A percentile compares a stretch with the other conserved stretches of the same genome.
Evolutionary conservation across 2,797 vertebrate species (phyloP).

Genomic region (Macropodus opercularis): DNA sequence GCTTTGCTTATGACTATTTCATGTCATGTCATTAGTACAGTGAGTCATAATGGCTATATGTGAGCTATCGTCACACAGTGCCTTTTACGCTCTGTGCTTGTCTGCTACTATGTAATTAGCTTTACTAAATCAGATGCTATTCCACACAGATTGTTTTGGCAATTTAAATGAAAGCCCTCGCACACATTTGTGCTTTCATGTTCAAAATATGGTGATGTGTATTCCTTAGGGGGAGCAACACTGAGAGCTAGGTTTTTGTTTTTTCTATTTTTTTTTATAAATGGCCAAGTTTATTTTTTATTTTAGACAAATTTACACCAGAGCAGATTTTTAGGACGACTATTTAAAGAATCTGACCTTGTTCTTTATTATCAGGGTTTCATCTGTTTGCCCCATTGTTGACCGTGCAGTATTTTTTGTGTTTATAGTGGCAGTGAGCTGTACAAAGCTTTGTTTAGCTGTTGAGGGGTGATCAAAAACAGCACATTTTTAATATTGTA

Average conservation of each 20-base stretch:
- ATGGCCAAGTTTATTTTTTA: too few relatives aligned
- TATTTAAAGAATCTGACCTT: too few relatives aligned
- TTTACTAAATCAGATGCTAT: slow-evolving; percentile 46
- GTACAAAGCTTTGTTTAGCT: slow-evolving; percentile 21
- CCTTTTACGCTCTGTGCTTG: slow-evolving; percentile 22
- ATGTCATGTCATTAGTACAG: slow-evolving; percentile 4
- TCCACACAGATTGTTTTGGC: slow-evolving; percentile 43
- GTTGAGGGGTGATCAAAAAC: slow-evolving; percentile 16
- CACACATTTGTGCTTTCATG: slow-evolving; percentile 30
- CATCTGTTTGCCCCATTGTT: neutral
- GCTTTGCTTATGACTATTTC: slow-evolving; percentile 2
- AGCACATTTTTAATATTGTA: too few relatives aligned
- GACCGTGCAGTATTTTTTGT: too few relatives aligned
- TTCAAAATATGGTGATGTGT: slow-evolving; percentile 16
- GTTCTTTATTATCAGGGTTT: slow-evolving; percentile 6
- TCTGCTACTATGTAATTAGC: slow-evolving; percentile 47
- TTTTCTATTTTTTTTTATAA: neutral
- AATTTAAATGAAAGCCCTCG: slow-evolving; percentile 32
- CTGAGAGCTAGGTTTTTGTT: too few relatives aligned
- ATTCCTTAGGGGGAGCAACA: slow-evolving; percentile 5
- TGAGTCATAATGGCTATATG: slow-evolving; percentile 5
- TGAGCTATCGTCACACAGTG: slow-evolving; percentile 2
- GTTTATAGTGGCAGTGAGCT: too few relatives aligned
- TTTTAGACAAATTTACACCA: too few relatives aligned
- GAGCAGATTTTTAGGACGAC: too few relatives aligned